Evolutionary conservation across 2,113 vertebrate species (phyloP), one percentile per base, ranked within the genome.

Genomic region (Paraplagusia blochii): DNA sequence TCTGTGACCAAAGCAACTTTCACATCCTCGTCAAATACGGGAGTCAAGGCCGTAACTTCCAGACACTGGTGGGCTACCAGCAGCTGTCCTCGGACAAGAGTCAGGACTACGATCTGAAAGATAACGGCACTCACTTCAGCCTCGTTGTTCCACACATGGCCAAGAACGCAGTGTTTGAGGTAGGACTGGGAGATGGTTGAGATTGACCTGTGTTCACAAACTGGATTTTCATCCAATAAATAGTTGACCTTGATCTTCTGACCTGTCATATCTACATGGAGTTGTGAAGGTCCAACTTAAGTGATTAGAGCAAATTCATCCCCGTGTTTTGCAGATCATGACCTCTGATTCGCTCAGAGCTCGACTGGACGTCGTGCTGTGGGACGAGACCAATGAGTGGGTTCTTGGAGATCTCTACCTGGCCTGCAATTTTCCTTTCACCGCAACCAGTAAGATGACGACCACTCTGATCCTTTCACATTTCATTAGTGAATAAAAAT

Each of bases 391-490:
- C 2, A 86, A 85, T 56, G 64, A 72, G 12, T 88, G 85, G 84
- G 12, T 62, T 5, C 63, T 88, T 13, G 72, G 42, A 11, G 81
- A 90, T 13, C 75, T 90, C 11, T 88, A 77, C 35, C 47, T 91
- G 58, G 15, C 87, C 54, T 92, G 91, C 67, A 63, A 35, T 45
- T 92, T 92, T 54, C 89, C 89, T 3, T 35, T 89, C 34, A 63
- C 0, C 0, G 77, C 79, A 0, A 88, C 82, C 6, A 49, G 90
- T 92, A 85, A 64, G 56, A 45, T 1, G 1, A 17, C 1, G 9
- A 11, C 29, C 1, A 16, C 14, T 33, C 9, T 50, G 13, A 40
- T 40, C 10, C 12, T 2, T 15, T 13, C 6, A 6, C 6, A 8
- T 43, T 13, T 34, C 14, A 14, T 3, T 14, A 15, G 22, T n/a